Evolutionary conservation across 2,888 invertebrate species (phyloP), one percentile per base, ranked within the genome.

Genomic region (Himalopsyche japonica): DNA sequence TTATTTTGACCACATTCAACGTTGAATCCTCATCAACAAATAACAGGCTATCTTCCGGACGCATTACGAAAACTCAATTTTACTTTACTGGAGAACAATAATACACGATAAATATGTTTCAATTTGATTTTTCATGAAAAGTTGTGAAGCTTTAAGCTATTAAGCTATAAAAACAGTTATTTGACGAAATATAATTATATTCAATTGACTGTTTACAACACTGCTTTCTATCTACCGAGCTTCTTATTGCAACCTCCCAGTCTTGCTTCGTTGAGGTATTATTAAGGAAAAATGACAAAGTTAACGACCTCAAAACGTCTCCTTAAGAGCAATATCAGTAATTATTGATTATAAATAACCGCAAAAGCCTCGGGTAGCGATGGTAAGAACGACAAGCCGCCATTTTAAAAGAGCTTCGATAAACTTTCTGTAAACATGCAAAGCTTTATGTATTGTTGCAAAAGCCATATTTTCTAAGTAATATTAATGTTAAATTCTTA

Each of bases 281-380:
- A 57, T 57, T 24, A 20, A 20, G 20, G 57, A 57, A 57, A 57
- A 57, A 57, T 24, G 57, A 57, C 57, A 57, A 57, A 57, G 57
- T 57, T 57, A 57, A 57, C 57, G 57, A 24, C 57, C 57, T 57
- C 57, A 57, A 57, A 57, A 57, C 57, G 57, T 57, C 64, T 47
- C 77, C 34, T 34, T 57, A 43, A 37, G 76, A 80, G 43, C 78
- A 70, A 76, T 83, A 83, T 83, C 83, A 80, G 43, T 43, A 43
- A 83, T 83, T 83, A 79, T 83, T 76, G 76, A 57, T 83, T 83
- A 83, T 83, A 83, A 83, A 83, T 80, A 83, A 83, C 83, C 64
- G 80, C 83, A 80, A 83, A 43, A 83, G 70, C 70, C 76, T 80
- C 79, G 47, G 79, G 80, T 70, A 80, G 47, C 24, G 49, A 57